These are phyloP conservation scores for Scaptomyza montana DNA, from an alignment of 1,140 invertebrate genomes.

Conservation along the genomic window DNA sequence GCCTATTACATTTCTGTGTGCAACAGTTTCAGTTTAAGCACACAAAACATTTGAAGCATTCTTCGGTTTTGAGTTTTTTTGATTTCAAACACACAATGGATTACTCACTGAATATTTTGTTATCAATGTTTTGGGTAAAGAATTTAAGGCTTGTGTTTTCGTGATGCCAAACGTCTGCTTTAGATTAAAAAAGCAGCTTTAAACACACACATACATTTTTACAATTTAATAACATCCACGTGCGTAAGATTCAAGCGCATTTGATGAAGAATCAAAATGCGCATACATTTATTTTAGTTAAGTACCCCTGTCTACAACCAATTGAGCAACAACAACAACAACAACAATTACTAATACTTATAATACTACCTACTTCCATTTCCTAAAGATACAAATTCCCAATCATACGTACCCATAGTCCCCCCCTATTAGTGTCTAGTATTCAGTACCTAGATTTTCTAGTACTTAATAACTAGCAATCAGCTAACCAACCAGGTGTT, in stretches of 20 bases:
- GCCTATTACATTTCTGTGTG: background rate
- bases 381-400: background rate
- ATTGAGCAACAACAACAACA: constrained; percentile 22
- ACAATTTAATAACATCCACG: background rate
- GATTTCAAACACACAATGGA: too few relatives aligned
- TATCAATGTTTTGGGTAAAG: background rate
- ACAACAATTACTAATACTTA: constrained; percentile 51
- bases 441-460: background rate
- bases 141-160: constrained; percentile 22
- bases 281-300: constrained; percentile 26
- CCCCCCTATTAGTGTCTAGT: constrained; percentile 1
- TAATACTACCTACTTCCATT: constrained; percentile 12
- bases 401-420: background rate
- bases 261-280: constrained; percentile 3
- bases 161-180: too few relatives aligned
- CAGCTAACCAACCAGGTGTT: constrained; percentile 9
- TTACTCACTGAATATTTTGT: constrained; percentile 12
- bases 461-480: background rate
- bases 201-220: background rate
- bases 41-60: background rate
- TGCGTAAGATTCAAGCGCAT: background rate
- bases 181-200: background rate
- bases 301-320: constrained; percentile 17
- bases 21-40: constrained; percentile 1
- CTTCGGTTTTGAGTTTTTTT: background rate